phyloP scores from a whole-genome alignment of 1,140 invertebrate species.

The Nymphalis io region DNA sequence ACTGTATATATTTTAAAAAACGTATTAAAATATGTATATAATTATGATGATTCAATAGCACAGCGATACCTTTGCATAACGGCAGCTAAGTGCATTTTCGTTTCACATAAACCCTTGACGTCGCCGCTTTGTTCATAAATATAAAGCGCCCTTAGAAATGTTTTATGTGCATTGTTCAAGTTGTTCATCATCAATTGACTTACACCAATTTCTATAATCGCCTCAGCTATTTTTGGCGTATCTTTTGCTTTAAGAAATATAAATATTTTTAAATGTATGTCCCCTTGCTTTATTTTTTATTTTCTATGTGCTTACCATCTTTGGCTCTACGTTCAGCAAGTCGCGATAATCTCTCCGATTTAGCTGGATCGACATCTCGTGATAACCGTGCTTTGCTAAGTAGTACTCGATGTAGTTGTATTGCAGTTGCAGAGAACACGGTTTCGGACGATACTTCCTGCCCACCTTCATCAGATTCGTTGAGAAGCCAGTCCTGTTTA shows the following conservation, averaged over 20 bases:
- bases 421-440: slow-evolving; percentile 77
- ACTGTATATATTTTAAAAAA: too few species aligned
- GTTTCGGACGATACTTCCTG: slow-evolving; percentile 44
- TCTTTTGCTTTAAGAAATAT: slow-evolving; percentile 60
- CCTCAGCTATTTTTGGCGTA: slow-evolving; percentile 69
- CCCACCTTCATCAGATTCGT: slow-evolving; percentile 43
- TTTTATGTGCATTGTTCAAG: slow-evolving; percentile 72
- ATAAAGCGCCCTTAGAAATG: slow-evolving; percentile 72
- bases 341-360: slow-evolving; percentile 72
- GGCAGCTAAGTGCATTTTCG: slow-evolving; percentile 75
- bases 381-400: slow-evolving; percentile 63
- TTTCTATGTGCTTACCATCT: slow-evolving; percentile 66
- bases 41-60: neutral
- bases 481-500: slow-evolving; percentile 56
- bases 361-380: slow-evolving; percentile 56
- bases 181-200: slow-evolving; percentile 75
- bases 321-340: slow-evolving; percentile 78
- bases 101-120: slow-evolving; percentile 73
- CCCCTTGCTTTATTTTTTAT: neutral
- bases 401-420: slow-evolving; percentile 74
- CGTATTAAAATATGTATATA: too few species aligned
- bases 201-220: slow-evolving; percentile 77
- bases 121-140: slow-evolving; percentile 67
- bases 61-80: slow-evolving; percentile 64
- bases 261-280: neutral